Percentiles rank a stretch among this genome's conserved stretches.
Evolutionary conservation across 1,140 invertebrate species (phyloP).

Genomic region (Lithobius niger): DNA sequence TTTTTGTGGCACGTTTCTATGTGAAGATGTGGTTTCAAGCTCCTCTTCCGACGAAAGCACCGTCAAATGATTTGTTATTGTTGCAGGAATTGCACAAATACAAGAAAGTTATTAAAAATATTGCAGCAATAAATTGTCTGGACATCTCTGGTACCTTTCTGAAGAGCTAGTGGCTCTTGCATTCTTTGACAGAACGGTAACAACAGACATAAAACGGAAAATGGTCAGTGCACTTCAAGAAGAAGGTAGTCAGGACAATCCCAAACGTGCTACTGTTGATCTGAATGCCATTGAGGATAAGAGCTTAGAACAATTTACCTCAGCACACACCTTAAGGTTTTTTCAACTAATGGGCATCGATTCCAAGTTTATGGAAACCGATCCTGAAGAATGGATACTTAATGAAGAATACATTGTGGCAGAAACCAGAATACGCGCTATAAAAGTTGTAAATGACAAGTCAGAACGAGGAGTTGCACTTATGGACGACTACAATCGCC

Average conservation of each 20-base stretch:
- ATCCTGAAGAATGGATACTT: slow-evolving; percentile 15
- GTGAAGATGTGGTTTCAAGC: slow-evolving; percentile 22
- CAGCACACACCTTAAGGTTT: slow-evolving; percentile 15
- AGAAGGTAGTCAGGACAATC: not conserved
- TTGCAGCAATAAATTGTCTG: slow-evolving; percentile 20
- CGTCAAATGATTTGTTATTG: slow-evolving; percentile 22
- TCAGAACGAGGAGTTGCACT: slow-evolving; percentile 24
- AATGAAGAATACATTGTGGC: slow-evolving; percentile 13
- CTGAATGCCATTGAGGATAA: too few relatives aligned
- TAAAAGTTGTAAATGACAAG: slow-evolving; percentile 23
- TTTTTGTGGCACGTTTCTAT: slow-evolving; percentile 23
- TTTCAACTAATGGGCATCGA: slow-evolving; percentile 11
- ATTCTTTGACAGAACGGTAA: slow-evolving; percentile 25
- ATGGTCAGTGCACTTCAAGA: slow-evolving; percentile 12
- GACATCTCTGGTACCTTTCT: slow-evolving; percentile 26
- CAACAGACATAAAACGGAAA: slow-evolving; percentile 16
- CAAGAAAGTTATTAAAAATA: slow-evolving; percentile 19
- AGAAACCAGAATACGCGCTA: slow-evolving; percentile 13
- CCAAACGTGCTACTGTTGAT: not conserved
- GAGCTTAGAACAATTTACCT: not conserved
- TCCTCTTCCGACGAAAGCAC: slow-evolving; percentile 18
- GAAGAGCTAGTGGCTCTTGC: slow-evolving; percentile 21
- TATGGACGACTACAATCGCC: slow-evolving; percentile 20
- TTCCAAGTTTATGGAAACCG: slow-evolving; percentile 18
- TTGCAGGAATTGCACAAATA: slow-evolving; percentile 20